Evolutionary conservation across 2,888 invertebrate species (phyloP).

Genomic region (Cistogaster globosa): DNA sequence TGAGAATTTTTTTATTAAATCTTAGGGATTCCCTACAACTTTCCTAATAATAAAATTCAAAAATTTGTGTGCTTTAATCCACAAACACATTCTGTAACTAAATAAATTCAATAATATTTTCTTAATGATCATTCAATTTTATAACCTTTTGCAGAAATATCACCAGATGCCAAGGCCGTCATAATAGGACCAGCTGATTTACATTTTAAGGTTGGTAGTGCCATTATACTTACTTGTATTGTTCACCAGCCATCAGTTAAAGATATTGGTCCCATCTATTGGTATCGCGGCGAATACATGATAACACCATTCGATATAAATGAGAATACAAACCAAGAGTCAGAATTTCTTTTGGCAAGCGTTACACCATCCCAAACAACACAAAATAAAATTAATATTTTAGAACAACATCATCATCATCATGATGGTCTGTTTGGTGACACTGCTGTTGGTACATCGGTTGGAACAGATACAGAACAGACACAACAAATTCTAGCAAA

Average conservation of each 20-base stretch:
- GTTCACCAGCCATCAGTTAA: conserved; percentile 87
- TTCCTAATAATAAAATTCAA: too few relatives aligned
- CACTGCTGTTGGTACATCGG: conserved; percentile 6
- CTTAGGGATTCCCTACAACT: too few relatives aligned
- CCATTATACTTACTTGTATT: conserved; percentile 88
- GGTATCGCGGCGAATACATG: conserved; percentile 86
- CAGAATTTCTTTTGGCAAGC: conserved; percentile 18
- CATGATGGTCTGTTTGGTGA: background rate
- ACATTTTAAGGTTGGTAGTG: conserved; percentile 89
- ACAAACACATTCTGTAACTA: too few relatives aligned
- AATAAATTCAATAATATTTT: background rate
- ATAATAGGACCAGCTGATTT: conserved; percentile 87
- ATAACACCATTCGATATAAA: conserved; percentile 80
- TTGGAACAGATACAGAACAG: conserved; percentile 38
- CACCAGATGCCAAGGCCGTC: conserved; percentile 87
- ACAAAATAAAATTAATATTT: conserved; percentile 57
- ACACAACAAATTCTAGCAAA: conserved; percentile 72
- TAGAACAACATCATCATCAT: conserved; percentile 41
- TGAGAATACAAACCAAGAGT: conserved; percentile 64
- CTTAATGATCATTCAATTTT: background rate
- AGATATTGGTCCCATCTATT: conserved; percentile 88
- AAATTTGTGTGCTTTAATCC: too few relatives aligned
- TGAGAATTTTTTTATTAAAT: too few relatives aligned
- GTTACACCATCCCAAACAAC: conserved; percentile 12
- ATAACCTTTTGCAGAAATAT: conserved; percentile 76